These are phyloP conservation scores for Corvus hawaiiensis DNA, from an alignment of 2,113 vertebrate species.

Conservation along the genomic window DNA sequence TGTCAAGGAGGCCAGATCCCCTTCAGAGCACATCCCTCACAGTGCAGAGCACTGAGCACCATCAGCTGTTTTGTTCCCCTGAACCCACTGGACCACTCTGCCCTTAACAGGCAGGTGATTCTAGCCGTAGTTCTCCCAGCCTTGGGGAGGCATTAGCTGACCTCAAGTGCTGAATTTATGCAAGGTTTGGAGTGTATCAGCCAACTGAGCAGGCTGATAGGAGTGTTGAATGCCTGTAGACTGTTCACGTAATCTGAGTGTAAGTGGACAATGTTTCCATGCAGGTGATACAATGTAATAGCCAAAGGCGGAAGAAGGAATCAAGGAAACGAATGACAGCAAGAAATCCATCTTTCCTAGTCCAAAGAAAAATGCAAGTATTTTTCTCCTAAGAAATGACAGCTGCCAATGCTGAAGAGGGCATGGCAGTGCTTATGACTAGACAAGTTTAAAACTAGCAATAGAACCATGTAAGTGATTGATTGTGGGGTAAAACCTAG, in stretches of 20 bases:
- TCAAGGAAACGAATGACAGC: not conserved
- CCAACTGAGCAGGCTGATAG: not conserved
- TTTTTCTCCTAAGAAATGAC: not conserved
- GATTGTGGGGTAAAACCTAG: not conserved
- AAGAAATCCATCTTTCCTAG: not conserved
- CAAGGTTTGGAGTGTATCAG: not conserved
- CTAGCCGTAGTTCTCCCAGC: not conserved
- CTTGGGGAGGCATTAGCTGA: not conserved
- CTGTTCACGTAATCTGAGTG: not conserved
- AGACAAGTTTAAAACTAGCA: not conserved
- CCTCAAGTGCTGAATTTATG: rapidly evolving
- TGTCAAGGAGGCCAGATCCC: not conserved
- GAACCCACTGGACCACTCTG: rapidly evolving
- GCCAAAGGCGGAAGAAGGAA: not conserved
- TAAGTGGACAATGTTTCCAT: not conserved
- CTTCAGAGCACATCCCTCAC: rapidly evolving
- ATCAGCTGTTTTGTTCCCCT: not conserved
- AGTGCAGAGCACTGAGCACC: rapidly evolving
- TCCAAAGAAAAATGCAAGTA: not conserved
- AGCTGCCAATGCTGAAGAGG: not conserved
- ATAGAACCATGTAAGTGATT: not conserved
- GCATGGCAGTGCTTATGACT: not conserved
- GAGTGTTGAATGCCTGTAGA: not conserved
- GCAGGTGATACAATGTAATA: not conserved
- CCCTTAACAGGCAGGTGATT: not conserved